phyloP scores from a whole-genome alignment of 1,140 invertebrate species.

The Diploscapter pachys region DNA sequence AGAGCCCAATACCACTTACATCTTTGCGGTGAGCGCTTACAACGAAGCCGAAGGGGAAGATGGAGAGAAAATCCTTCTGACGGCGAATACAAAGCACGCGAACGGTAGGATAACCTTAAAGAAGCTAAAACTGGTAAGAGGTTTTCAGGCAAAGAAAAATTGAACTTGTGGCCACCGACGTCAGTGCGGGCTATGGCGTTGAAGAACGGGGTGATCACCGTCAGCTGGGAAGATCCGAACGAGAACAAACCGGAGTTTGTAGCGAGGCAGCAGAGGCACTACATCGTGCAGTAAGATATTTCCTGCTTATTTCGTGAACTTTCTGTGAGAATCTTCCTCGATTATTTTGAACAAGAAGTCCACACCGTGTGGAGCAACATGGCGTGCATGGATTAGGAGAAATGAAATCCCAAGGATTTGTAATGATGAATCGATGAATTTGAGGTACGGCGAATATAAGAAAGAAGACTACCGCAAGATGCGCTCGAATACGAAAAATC shows the following conservation, averaged over 20 bases:
- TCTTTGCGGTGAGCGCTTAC: conserved; percentile 52
- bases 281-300: conserved; percentile 36
- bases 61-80: conserved; percentile 48
- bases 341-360: too few species aligned
- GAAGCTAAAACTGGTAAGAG: too few species aligned
- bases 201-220: conserved; percentile 34
- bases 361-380: too few species aligned
- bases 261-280: conserved; percentile 28
- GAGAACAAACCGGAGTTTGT: conserved; percentile 30
- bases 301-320: not conserved
- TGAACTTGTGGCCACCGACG: conserved; percentile 32
- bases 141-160: conserved; percentile 6
- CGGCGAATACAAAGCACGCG: conserved; percentile 39
- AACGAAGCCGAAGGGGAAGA: conserved; percentile 55
- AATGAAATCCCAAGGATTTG: not conserved
- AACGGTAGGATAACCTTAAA: conserved; percentile 4
- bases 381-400: too few species aligned
- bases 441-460: conserved; percentile 33
- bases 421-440: not conserved
- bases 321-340: too few species aligned
- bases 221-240: conserved; percentile 47
- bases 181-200: conserved; percentile 34
- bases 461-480: conserved; percentile 28
- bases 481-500: conserved; percentile 26
- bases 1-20: conserved; percentile 54